Conservation (phyloP, 37 sponge, comb jelly and placozoan genomes). For the Tethya wilhelma region DNA sequence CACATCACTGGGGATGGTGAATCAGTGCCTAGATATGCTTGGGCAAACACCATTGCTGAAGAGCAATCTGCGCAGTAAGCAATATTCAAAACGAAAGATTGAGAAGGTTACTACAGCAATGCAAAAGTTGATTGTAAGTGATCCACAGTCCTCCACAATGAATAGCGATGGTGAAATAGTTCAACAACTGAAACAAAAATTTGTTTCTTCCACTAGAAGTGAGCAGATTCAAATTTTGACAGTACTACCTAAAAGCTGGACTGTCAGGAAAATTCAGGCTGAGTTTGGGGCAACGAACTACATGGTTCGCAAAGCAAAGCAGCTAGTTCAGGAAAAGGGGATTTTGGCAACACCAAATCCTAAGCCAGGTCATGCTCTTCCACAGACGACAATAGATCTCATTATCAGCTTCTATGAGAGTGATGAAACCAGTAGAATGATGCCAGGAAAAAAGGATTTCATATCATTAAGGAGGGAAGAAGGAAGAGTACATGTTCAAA, state of each 20-base stretch:
- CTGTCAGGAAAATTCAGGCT: slow-evolving; percentile 14
- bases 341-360: slow-evolving; percentile 34
- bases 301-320: slow-evolving; percentile 38
- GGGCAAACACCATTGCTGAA: no score
- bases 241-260: slow-evolving; percentile 44
- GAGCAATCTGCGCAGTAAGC: no score
- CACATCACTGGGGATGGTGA: no score
- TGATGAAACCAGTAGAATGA: slow-evolving; percentile 32
- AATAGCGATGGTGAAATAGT: slow-evolving; percentile 33
- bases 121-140: neutral
- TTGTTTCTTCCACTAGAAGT: slow-evolving; percentile 32
- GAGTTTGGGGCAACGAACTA: no score
- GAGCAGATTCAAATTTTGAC: slow-evolving; percentile 47
- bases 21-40: no score
- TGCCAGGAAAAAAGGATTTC: slow-evolving; percentile 53
- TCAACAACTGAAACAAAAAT: slow-evolving; percentile 41
- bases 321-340: slow-evolving; percentile 39
- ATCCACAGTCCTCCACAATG: neutral
- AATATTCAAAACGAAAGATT: no score
- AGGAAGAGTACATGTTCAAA: slow-evolving; percentile 19
- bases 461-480: slow-evolving; percentile 11
- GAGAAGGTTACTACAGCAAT: neutral
- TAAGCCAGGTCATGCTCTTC: slow-evolving; percentile 22
- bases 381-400: slow-evolving; percentile 9
- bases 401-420: slow-evolving; percentile 21